These are phyloP conservation scores for Hesperia comma DNA, from an alignment of 2,888 invertebrate species.

Conservation along the genomic window DNA sequence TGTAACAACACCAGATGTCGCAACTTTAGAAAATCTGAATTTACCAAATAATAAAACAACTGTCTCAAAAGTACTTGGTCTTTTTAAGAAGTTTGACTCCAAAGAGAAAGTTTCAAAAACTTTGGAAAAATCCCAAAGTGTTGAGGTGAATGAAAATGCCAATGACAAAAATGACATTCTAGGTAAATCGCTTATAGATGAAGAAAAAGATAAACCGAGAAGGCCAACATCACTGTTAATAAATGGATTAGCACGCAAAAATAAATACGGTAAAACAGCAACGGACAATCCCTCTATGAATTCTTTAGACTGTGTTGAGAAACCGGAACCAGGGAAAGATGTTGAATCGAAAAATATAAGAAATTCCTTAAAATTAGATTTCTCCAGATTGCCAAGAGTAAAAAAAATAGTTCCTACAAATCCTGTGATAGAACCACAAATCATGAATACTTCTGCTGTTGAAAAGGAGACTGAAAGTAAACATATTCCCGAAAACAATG, in stretches of 20 bases:
- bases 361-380: constrained; percentile 86
- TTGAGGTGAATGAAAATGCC: constrained; percentile 50
- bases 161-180: constrained; percentile 50
- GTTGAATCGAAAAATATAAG: constrained; percentile 64
- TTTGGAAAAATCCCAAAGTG: constrained; percentile 58
- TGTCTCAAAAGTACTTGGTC: constrained; percentile 89
- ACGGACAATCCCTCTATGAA: constrained; percentile 68
- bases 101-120: constrained; percentile 71
- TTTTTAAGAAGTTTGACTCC: constrained; percentile 90
- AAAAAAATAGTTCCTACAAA: constrained; percentile 84
- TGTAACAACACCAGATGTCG: constrained; percentile 88
- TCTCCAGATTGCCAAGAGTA: constrained; percentile 84
- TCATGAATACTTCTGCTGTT: constrained; percentile 64
- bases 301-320: constrained; percentile 57
- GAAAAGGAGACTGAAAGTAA: constrained; percentile 69
- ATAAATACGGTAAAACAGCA: constrained; percentile 74
- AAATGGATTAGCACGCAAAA: constrained; percentile 81
- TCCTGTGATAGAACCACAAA: constrained; percentile 82
- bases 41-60: constrained; percentile 84
- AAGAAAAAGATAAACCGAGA: constrained; percentile 75
- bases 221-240: constrained; percentile 81
- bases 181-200: constrained; percentile 52
- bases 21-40: constrained; percentile 69
- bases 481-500: constrained; percentile 59
- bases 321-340: constrained; percentile 60